Base-by-base conservation (phyloP, 2,888 invertebrate species). In the Gnatocerus cornutus region DNA sequence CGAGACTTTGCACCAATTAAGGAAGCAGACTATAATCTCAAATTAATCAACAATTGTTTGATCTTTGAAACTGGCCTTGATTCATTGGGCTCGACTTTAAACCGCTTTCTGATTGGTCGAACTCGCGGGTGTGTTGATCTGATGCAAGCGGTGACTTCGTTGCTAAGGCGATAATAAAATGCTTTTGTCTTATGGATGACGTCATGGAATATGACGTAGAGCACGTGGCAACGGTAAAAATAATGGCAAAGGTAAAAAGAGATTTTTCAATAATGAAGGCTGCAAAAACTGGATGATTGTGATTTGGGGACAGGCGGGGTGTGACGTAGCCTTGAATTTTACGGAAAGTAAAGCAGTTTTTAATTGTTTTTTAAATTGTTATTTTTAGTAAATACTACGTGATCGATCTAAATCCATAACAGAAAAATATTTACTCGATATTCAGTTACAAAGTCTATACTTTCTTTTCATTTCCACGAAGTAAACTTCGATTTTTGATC, bases 41-140 rank as follows among this genome's bases (percentile, higher is more conserved):
- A 12, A 21, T n/a, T 29, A 29, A 29, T 5, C 29, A 29, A 5
- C 5, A 7, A 29, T 29, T 29, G n/a, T n/a, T n/a, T 29, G 52
- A 67, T 45, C 66, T 67, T 67, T 67, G 59, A 29, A 14, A 58
- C 56, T 12, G 10, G 1, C n/a, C n/a, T 43, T 61, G 68, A 68
- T 61, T 29, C 68, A 55, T 29, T 52, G 16, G 56, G 63, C 56
- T 69, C 63, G 68, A 69, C 58, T 69, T 58, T 50, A 69, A 43
- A 50, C 63, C 30, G 7, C 10, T 27, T 39, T 56, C 6, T 52
- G 56, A 69, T 69, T 69, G 68, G 68, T 12, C 21, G 30, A 58
- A 9, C 27, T 27, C 30, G 56, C 52, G 63, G 68, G 68, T 58
- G 62, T 69, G 68, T 63, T 53, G 4, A 43, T 13, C 59, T 68